Percentiles rank a stretch among this genome's conserved stretches.
Conservation (phyloP, 2,113 vertebrate genomes). For the Cyphomyrus plagiostoma region DNA sequence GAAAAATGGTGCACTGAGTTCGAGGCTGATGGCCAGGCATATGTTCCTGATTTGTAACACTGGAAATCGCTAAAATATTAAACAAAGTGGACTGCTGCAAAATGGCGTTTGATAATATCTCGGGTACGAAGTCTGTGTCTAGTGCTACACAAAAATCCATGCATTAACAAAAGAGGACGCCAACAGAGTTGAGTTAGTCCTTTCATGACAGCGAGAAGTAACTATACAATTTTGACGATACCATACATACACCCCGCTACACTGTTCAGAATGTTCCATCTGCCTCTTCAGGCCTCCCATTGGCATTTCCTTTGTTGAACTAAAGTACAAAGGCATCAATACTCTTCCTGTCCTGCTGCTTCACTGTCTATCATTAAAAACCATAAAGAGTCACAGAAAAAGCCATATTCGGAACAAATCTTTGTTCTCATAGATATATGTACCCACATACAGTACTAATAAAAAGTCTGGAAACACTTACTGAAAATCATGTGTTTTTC, state of each 20-base stretch:
- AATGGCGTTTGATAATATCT: background rate
- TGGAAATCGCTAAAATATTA: conserved; percentile 3
- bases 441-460: background rate
- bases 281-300: background rate
- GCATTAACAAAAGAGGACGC: background rate
- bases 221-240: background rate
- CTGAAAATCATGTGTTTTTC: background rate
- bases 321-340: background rate
- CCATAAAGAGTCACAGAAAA: background rate
- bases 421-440: background rate
- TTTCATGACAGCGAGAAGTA: background rate
- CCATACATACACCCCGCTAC: background rate
- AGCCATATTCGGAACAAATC: background rate
- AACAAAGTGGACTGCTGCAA: background rate
- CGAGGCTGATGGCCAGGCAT: conserved; percentile 6
- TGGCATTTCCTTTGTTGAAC: background rate
- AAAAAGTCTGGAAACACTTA: background rate
- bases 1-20: background rate
- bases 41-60: background rate
- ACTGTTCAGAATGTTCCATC: background rate
- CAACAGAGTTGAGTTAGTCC: background rate
- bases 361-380: background rate
- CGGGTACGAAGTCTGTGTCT: background rate
- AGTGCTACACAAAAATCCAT: background rate
- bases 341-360: background rate